Base-by-base conservation (phyloP, 2,797 vertebrate species). In the Epinephelus coioides region DNA sequence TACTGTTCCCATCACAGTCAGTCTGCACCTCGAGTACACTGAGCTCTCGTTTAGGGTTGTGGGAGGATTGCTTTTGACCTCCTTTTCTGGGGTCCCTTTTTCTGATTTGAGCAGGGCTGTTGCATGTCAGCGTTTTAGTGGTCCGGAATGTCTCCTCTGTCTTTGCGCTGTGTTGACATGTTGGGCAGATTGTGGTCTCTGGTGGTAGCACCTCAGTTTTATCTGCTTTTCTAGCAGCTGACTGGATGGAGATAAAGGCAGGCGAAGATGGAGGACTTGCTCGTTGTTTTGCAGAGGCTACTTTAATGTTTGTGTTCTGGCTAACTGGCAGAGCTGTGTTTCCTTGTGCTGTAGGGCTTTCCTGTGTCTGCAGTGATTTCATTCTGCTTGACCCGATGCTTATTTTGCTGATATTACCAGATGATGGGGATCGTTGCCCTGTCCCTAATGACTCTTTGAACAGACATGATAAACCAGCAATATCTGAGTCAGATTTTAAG, bases 401-500 rank as follows among this genome's bases (percentile, higher is more conserved):
- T 86, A 97, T 96, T 90, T 95, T 96, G 23, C 90, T 91, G 66
- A 96, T 94, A 21, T 95, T 95, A 21, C 93, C 95, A 47, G 94
- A 89, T 18, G 90, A 79, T 1, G 84, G 73, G 1, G 90, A 78
- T 70, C 72, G 93, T 81, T 95, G 91, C 9, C 83, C 82, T 4
- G 46, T 89, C 46, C 93, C 95, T 46, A 98, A 90, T 21, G 97
- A 97, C 88, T 98, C 97, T 78, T 95, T 96, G 59, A 98, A 96
- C n/a, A 98, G 90, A 47, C 93, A 93, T 0, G 97, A 97, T 65
- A 97, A 95, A 27, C 96, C 95, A 50, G 87, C 91, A 0, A 97
- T 96, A 49, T 97, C 97, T 5, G 97, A 94, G 59, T 99, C 97
- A 3, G 97, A 97, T 88, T 98, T 98, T 49, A 99, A 94, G 68